Base-by-base conservation (phyloP, 2,113 vertebrate species). In the Narcine bancroftii region DNA sequence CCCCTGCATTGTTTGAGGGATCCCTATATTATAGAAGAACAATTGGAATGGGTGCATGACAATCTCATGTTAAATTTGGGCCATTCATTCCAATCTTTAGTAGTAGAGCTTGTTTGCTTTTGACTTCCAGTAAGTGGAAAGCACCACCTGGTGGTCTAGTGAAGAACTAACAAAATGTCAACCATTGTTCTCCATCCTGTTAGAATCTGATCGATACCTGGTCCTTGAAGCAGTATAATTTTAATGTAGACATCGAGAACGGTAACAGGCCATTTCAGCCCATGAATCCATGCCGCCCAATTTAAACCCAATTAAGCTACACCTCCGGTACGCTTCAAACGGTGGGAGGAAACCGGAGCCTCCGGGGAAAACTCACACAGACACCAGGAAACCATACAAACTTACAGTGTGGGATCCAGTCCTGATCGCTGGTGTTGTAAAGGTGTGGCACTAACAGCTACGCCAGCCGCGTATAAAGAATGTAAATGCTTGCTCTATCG, bases 101-200 rank as follows among this genome's bases (percentile, higher is more conserved):
- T n/a, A 36, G 15, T 7, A 17, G 56, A 69, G 39, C 66, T 33
- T 5, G 39, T 47, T 91, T 65, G 6, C 56, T 63, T 47, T 29
- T n/a, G 39, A 29, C 24, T 47, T 91, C 5, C 63, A 29, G 17
- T 71, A 69, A 47, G 89, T 69, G 11, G 65, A 71, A 91, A 91
- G 63, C 89, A 47, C 89, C 89, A 91, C 65, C 89, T 69, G 66
- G 89, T 91, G 89, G 89, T 17, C 89, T 71, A 26, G 1, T 42
- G 69, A 65, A 45, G 63, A 91, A 91, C 24, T 91, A 21, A 45
- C 29, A 47, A 56, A 50, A n/a, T 47, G 26, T 21, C 81, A 36
- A 24, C 26, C 66, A 3, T 60, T 63, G 29, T 60, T 87, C 7
- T 17, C 42, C 15, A 60, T 87, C 21, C 60, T 60, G 26, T 56